Base-by-base conservation (phyloP, 2,113 vertebrate genomes). In the Brachypteracias leptosomus region DNA sequence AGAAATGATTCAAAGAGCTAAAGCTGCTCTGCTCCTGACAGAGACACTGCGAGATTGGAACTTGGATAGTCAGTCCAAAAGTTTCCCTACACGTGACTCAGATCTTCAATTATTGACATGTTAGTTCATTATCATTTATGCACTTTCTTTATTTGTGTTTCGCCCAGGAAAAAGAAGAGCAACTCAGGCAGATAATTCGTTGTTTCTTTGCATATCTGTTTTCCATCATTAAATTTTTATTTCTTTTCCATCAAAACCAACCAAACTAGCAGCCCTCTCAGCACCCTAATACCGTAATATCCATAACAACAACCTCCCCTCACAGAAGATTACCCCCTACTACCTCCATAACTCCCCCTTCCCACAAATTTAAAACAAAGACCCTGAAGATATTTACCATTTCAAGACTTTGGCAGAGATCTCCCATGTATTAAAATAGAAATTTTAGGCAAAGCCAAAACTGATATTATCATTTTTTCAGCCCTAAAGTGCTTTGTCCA, bases 151-250 rank as follows among this genome's bases (percentile, higher is more conserved):
- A 93, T 94, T 78, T 87, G 70, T 44, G 54, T 89, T 97, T 95
- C 38, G 68, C 93, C 73, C 26, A 28, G 89, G 89, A 95, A 97
- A 95, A 95, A 77, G 83, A 83, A 93, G 72, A 2, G 0, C 80
- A 87, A 68, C 68, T 89, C 91, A 92, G 91, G 94, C 91, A 95
- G 95, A 93, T 95, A 86, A 92, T 93, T 90, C 89, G 93, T 72
- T 94, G 93, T 86, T 91, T 58, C 77, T 95, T 89, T 93, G 93
- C 93, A 59, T 92, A 89, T 95, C 94, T 95, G 52, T 85, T 97
- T 93, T 89, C 80, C 84, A 52, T 82, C 89, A 92, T 95, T 90
- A 93, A 92, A 95, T 74, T 96, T 97, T 93, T 89, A 81, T 90
- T 44, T 47, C 83, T 90, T 55, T 93, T 93, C 91, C 89, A 90